Evolutionary conservation across 1,140 invertebrate species (phyloP).

Genomic region (Drosophila arizonae): DNA sequence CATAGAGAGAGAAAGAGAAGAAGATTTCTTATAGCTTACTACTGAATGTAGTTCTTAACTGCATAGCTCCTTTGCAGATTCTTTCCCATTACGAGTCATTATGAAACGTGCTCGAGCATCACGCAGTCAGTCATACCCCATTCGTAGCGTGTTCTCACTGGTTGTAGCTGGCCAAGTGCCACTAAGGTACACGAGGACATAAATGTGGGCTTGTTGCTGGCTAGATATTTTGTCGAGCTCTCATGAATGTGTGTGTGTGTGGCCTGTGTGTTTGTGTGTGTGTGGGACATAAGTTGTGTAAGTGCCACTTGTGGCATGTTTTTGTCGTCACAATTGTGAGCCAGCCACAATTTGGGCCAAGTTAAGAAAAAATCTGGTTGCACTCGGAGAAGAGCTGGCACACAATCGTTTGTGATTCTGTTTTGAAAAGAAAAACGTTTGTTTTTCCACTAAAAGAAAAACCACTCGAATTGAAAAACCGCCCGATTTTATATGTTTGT

Average conservation of each 20-base stretch:
- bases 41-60: too few species aligned
- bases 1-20: too few species aligned
- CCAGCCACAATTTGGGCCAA: constrained; percentile 9
- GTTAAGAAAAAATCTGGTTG: background rate
- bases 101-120: background rate
- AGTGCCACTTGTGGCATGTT: constrained; percentile 39
- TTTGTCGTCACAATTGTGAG: constrained; percentile 14
- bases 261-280: too few species aligned
- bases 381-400: background rate
- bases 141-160: background rate
- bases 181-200: constrained; percentile 32
- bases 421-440: too few species aligned
- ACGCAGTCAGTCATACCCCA: background rate
- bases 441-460: background rate
- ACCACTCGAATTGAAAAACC: background rate
- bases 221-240: constrained; percentile 4
- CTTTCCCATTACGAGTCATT: too few species aligned
- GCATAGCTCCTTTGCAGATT: too few species aligned
- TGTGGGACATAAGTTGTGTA: background rate
- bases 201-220: constrained; percentile 13
- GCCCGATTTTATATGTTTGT: background rate
- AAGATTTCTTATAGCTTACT: too few species aligned
- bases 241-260: background rate
- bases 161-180: constrained; percentile 26
- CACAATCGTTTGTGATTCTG: background rate